Evolutionary conservation across 2,797 vertebrate genomes (phyloP).

Genomic region (Ptychadena robeensis): DNA sequence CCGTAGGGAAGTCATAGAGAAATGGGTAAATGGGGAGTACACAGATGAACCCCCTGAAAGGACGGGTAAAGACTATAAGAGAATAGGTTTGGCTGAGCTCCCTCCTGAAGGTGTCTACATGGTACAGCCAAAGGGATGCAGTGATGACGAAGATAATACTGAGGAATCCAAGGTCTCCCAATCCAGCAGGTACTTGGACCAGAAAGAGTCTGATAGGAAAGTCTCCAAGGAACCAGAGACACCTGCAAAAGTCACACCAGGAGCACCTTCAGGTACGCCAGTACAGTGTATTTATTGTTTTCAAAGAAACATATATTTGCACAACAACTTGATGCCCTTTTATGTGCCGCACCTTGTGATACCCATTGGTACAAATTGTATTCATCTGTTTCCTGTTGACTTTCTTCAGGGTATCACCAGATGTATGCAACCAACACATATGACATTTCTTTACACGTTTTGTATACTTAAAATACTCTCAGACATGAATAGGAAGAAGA

Average conservation of each 20-base stretch:
- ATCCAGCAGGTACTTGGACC: slow-evolving; percentile 78
- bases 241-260: slow-evolving; percentile 75
- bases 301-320: too few relatives aligned
- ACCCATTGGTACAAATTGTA: too few relatives aligned
- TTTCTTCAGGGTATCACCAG: too few relatives aligned
- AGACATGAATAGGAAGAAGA: too few relatives aligned
- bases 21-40: slow-evolving; percentile 98
- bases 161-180: slow-evolving; percentile 79
- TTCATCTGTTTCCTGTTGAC: too few relatives aligned
- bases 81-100: slow-evolving; percentile 76
- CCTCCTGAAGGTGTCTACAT: slow-evolving; percentile 96
- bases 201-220: slow-evolving; percentile 81
- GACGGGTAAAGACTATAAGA: slow-evolving; percentile 72
- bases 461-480: too few relatives aligned
- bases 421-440: too few relatives aligned
- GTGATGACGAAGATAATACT: slow-evolving; percentile 89
- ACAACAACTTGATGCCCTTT: too few relatives aligned
- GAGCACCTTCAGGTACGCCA: slow-evolving; percentile 74
- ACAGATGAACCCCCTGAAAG: slow-evolving; percentile 82
- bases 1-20: slow-evolving; percentile 95
- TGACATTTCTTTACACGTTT: too few relatives aligned
- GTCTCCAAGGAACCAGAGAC: slow-evolving; percentile 79
- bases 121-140: slow-evolving; percentile 96
- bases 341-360: too few relatives aligned
- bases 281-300: too few relatives aligned